Base-by-base conservation (phyloP, 2,113 vertebrate genomes). In the Reinhardtius hippoglossoides region DNA sequence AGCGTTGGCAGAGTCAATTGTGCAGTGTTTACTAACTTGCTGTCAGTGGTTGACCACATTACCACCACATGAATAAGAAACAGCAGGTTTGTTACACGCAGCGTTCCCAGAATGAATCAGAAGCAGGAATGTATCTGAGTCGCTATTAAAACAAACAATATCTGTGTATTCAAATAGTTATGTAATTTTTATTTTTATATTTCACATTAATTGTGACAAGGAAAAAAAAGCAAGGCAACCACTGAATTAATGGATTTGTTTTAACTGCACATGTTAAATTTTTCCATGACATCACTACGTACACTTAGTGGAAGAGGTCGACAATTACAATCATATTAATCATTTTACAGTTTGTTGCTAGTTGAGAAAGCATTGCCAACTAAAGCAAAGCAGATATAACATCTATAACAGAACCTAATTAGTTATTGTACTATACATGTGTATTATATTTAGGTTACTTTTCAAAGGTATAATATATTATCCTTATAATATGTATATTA, bases 21-120 rank as follows among this genome's bases (percentile, higher is more conserved):
- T 79, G 61, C 85, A 74, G 76, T 87, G 86, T 86, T 87, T 80
- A 71, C 76, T 81, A 52, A 81, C 76, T 86, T 50, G 58, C 64
- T 71, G 73, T 83, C 57, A 61, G 74, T 59, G 54, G 65, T 71
- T 82, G 46, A 81, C 74, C 71, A 71, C 78, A 80, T 77, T 62
- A 54, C 55, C 27, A 24, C 50, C 15, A 35, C 73, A 71, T 67
- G 74, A 73, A 81, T 69, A 73, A 78, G 55, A 76, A 82, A 66
- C 46, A 83, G 66, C 21, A 78, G 59, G 85, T 78, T 63, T 59
- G 9, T 20, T 48, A 15, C 40, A 14, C 50, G 42, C 63, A 21
- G 31, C 3, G 13, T 74, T 82, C 75, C 57, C 35, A 3, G 64
- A 82, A 71, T 67, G 67, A 77, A 81, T 82, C 20, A 2, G 58